phyloP scores from a whole-genome alignment of 2,113 vertebrate species.

The Anthoscopus minutus region DNA sequence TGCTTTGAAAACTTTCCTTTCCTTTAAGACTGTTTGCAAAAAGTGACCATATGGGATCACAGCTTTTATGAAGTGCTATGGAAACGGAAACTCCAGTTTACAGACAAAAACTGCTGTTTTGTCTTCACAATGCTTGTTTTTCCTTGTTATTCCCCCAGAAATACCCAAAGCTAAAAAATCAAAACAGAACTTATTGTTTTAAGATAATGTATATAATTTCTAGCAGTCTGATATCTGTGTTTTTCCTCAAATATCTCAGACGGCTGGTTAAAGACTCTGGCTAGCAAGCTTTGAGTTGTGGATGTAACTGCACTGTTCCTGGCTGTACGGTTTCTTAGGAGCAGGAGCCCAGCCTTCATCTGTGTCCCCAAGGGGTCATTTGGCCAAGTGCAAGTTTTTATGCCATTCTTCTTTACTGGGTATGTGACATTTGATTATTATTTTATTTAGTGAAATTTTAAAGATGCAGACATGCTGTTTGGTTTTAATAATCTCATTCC shows the following conservation, averaged over 20 bases:
- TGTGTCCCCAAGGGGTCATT: background rate
- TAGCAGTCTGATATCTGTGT: background rate
- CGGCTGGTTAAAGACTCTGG: background rate
- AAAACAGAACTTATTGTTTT: background rate
- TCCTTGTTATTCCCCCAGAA: slow-evolving; percentile 34
- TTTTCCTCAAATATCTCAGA: slow-evolving; percentile 3
- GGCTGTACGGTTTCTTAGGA: background rate
- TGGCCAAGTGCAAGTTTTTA: background rate
- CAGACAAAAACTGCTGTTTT: background rate
- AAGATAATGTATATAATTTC: slow-evolving; percentile 20
- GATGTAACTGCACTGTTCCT: background rate
- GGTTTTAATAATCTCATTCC: background rate
- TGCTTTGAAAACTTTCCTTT: slow-evolving; percentile 29
- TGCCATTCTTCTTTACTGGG: background rate
- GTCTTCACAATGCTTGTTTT: slow-evolving; percentile 26
- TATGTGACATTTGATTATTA: background rate
- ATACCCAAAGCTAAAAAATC: slow-evolving; percentile 35
- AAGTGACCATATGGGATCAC: background rate
- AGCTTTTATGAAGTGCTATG: slow-evolving; percentile 33
- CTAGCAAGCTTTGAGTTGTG: background rate
- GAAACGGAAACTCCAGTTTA: slow-evolving; percentile 46
- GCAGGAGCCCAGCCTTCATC: background rate
- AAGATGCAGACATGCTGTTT: background rate
- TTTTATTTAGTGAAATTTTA: background rate
- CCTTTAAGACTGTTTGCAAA: slow-evolving; percentile 22